Conservation (phyloP, 1,140 invertebrate species). For the Ceratina japonica region DNA sequence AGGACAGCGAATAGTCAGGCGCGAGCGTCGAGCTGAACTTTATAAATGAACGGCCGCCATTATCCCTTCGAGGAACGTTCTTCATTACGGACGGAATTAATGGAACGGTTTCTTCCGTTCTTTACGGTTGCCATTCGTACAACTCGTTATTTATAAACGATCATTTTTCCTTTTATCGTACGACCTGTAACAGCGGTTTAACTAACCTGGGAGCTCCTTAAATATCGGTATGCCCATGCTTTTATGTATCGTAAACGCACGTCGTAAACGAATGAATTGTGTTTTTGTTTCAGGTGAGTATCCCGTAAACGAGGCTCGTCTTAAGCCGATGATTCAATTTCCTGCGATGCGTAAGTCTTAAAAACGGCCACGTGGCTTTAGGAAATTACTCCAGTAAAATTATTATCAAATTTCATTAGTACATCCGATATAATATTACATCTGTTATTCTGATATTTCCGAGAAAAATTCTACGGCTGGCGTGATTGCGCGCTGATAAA, state of each 20-base stretch:
- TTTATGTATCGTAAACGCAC: constrained; percentile 58
- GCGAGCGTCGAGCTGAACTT: background rate
- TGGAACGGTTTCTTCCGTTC: background rate
- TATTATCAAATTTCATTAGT: no score
- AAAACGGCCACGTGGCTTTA: constrained; percentile 36
- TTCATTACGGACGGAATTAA: background rate
- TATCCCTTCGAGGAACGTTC: no score
- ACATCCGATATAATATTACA: no score
- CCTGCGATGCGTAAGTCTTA: constrained; percentile 32
- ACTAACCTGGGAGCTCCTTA: constrained; percentile 37
- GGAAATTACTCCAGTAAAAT: constrained; percentile 17
- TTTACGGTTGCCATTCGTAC: background rate
- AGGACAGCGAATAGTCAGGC: background rate
- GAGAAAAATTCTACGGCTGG: no score
- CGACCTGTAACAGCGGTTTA: background rate
- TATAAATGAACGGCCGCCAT: background rate
- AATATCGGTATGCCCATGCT: constrained; percentile 40
- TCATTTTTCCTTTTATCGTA: background rate
- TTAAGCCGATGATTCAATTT: constrained; percentile 54
- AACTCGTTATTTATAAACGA: constrained; percentile 23
- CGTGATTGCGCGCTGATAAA: no score
- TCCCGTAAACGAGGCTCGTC: constrained; percentile 27
- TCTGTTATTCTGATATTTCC: no score
- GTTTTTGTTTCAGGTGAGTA: constrained; percentile 56
- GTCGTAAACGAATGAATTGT: constrained; percentile 34